Percentiles rank a stretch among this genome's conserved stretches.
Evolutionary conservation across 2,113 vertebrate species (phyloP).

Genomic region (Mastomys coucha): DNA sequence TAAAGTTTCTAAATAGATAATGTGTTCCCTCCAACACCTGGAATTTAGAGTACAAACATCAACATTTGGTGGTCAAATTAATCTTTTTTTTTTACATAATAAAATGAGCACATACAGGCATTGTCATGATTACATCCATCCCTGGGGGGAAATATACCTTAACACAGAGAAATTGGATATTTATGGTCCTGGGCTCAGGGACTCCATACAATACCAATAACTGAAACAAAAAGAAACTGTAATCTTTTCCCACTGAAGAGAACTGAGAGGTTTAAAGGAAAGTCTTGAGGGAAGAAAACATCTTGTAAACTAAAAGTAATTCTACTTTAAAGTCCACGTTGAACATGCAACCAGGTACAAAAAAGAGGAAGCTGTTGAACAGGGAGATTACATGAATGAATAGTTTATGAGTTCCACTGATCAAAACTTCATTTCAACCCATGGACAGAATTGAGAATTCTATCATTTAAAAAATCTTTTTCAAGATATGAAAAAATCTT

Average conservation of each 20-base stretch:
- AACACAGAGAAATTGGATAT: constrained; percentile 28
- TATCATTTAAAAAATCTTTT: constrained; percentile 40
- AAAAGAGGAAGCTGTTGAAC: neutral
- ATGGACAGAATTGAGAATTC: constrained; percentile 34
- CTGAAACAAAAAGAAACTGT: constrained; percentile 45
- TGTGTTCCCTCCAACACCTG: neutral
- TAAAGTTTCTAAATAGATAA: neutral
- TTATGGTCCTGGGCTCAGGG: constrained; percentile 13
- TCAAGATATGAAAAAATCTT: constrained; percentile 35
- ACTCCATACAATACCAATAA: constrained; percentile 15
- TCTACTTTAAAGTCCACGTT: constrained; percentile 58
- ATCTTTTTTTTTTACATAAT: neutral
- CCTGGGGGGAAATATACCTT: neutral
- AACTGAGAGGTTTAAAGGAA: constrained; percentile 52
- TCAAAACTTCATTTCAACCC: constrained; percentile 60
- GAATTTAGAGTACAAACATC: neutral
- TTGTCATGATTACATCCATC: neutral
- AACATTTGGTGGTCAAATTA: neutral
- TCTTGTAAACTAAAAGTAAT: constrained; percentile 69
- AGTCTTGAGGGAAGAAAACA: constrained; percentile 61
- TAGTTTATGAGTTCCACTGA: constrained; percentile 65
- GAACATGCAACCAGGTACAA: constrained; percentile 42
- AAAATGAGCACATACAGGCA: neutral
- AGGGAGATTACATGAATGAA: constrained; percentile 56
- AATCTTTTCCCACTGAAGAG: constrained; percentile 57